Evolutionary conservation across 2,888 invertebrate species (phyloP).

Genomic region (Philereme vetulata): DNA sequence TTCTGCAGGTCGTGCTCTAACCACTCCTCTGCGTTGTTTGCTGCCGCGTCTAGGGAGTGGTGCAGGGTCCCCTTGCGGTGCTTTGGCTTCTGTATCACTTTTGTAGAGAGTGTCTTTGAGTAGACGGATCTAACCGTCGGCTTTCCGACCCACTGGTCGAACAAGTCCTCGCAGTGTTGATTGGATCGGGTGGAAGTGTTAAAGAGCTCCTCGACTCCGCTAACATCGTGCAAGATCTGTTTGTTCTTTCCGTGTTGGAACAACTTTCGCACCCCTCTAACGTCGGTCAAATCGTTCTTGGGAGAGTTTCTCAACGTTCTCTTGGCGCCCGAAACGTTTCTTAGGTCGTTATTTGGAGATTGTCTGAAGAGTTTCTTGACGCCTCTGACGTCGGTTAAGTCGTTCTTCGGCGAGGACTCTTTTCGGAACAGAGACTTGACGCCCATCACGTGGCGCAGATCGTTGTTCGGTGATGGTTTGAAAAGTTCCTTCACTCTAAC

Average conservation of each 20-base stretch:
- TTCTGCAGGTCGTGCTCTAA: constrained; percentile 54
- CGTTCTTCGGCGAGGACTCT: constrained; percentile 58
- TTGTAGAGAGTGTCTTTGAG: constrained; percentile 57
- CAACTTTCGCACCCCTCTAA: constrained; percentile 58
- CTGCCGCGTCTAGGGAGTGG: constrained; percentile 48
- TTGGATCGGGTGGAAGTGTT: constrained; percentile 46
- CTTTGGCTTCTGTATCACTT: constrained; percentile 37
- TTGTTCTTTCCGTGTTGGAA: constrained; percentile 45
- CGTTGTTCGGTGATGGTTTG: constrained; percentile 44
- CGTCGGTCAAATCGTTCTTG: constrained; percentile 60
- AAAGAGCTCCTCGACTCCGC: constrained; percentile 67
- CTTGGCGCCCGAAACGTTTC: constrained; percentile 67
- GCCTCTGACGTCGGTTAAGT: constrained; percentile 64
- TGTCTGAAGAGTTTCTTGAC: constrained; percentile 60
- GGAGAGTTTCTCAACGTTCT: constrained; percentile 51
- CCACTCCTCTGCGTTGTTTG: constrained; percentile 61
- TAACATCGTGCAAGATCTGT: constrained; percentile 53
- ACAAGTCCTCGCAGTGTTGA: constrained; percentile 48
- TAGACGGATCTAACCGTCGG: constrained; percentile 56
- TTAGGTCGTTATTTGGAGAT: constrained; percentile 61
- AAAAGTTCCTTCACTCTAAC: constrained; percentile 56
- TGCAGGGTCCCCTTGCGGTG: constrained; percentile 48
- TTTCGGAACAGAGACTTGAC: constrained; percentile 51
- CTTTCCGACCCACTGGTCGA: constrained; percentile 60
- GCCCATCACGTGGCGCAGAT: constrained; percentile 54